phyloP scores from a whole-genome alignment of 2,797 vertebrate species.

The Scomberomorus guttatus region DNA sequence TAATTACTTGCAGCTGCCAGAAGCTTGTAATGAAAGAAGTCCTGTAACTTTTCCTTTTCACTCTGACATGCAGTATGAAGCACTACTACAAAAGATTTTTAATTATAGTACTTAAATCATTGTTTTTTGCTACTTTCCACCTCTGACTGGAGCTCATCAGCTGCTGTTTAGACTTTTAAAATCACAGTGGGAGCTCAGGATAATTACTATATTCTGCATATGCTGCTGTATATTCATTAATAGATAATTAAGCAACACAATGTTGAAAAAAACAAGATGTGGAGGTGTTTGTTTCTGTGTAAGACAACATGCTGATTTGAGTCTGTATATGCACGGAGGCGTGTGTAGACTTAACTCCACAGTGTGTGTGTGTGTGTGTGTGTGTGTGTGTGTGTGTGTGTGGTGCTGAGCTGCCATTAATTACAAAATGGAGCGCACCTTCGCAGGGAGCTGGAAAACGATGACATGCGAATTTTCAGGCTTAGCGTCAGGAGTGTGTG shows the following conservation, averaged over 20 bases:
- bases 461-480: slow-evolving; percentile 68
- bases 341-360: not conserved
- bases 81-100: too few species aligned
- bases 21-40: too few species aligned
- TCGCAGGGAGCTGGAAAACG: slow-evolving; percentile 50
- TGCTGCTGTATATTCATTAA: not conserved
- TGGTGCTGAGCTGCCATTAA: slow-evolving; percentile 65
- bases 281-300: not conserved
- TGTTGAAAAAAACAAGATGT: not conserved
- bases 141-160: not conserved
- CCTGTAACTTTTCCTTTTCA: too few species aligned
- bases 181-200: not conserved
- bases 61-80: too few species aligned
- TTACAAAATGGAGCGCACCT: slow-evolving; percentile 65
- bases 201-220: not conserved
- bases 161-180: not conserved
- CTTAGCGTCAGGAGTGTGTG: slow-evolving; percentile 30
- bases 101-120: too few species aligned
- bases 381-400: slow-evolving; percentile 33
- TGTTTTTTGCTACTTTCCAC: too few species aligned
- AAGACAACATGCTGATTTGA: not conserved
- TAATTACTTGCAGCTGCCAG: too few species aligned
- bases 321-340: not conserved
- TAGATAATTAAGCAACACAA: not conserved
- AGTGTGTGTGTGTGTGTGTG: slow-evolving; percentile 22